Percentiles rank a stretch among this genome's conserved stretches.
These are phyloP conservation scores for Cremastinae sp. DNA, from an alignment of 2,888 invertebrate species.

Conservation along the genomic window DNA sequence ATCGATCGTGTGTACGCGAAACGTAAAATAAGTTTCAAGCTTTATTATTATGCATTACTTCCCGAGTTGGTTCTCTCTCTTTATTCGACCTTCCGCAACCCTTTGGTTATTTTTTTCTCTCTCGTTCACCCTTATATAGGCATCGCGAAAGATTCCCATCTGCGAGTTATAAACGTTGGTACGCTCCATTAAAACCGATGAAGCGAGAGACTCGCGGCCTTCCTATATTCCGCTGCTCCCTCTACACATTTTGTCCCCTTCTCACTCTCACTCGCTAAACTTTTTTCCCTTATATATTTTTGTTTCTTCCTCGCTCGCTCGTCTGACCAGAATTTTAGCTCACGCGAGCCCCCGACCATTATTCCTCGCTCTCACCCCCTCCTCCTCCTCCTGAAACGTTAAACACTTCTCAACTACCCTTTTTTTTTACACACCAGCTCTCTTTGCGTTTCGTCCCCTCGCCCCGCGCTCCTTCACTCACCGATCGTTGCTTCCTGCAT, in stretches of 20 bases:
- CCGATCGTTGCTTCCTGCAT: too few species aligned
- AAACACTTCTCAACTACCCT: not conserved
- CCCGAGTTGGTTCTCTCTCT: not conserved
- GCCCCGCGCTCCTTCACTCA: too few species aligned
- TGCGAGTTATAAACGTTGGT: constrained; percentile 32
- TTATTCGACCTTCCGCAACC: too few species aligned
- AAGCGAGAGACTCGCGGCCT: constrained; percentile 40
- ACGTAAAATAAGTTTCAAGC: constrained; percentile 28
- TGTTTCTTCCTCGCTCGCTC: not conserved
- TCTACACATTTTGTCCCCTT: constrained; percentile 28
- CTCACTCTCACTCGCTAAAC: not conserved
- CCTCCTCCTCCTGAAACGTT: not conserved
- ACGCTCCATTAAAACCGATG: constrained; percentile 56
- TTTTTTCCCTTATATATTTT: too few species aligned
- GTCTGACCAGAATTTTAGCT: constrained; percentile 29
- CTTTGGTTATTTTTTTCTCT: not conserved
- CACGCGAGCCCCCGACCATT: constrained; percentile 31
- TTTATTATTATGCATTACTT: constrained; percentile 58
- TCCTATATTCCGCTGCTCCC: constrained; percentile 11
- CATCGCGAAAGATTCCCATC: constrained; percentile 59
- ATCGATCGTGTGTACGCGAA: constrained; percentile 47
- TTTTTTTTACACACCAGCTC: too few species aligned
- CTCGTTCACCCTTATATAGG: constrained; percentile 25
- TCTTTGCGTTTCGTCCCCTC: too few species aligned
- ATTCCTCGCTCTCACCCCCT: not conserved